Percentiles rank a stretch among this genome's conserved stretches.
Conservation (phyloP, 2,888 invertebrate genomes). For the Coelopa pilipes region DNA sequence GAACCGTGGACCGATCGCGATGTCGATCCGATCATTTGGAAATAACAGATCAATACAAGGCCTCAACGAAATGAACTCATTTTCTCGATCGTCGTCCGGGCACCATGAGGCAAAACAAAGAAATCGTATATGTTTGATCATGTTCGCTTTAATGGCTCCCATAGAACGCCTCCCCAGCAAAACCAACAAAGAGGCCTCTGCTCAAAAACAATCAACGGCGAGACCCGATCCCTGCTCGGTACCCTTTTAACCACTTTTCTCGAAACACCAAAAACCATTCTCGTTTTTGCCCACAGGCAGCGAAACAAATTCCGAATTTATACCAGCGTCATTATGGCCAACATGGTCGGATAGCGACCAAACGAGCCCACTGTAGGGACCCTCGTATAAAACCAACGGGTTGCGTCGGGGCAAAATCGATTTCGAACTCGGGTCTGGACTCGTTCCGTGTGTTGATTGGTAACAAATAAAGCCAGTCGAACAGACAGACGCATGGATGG, state of each 20-base stretch:
- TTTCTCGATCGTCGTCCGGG: slow-evolving; percentile 17
- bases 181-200: slow-evolving; percentile 7
- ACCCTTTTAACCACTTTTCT: slow-evolving; percentile 21
- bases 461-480: slow-evolving; percentile 30
- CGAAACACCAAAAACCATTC: slow-evolving; percentile 23
- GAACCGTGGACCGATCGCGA: too few species aligned
- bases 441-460: slow-evolving; percentile 32
- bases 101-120: slow-evolving; percentile 16
- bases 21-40: slow-evolving; percentile 19
- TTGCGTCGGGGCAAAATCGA: slow-evolving; percentile 7
- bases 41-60: slow-evolving; percentile 36
- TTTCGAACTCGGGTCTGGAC: background rate
- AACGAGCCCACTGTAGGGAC: slow-evolving; percentile 19
- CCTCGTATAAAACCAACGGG: background rate
- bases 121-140: slow-evolving; percentile 37
- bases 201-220: slow-evolving; percentile 28
- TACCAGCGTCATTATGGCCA: slow-evolving; percentile 33
- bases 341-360: slow-evolving; percentile 8
- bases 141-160: slow-evolving; percentile 36
- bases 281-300: slow-evolving; percentile 31
- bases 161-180: slow-evolving; percentile 31
- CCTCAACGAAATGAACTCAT: slow-evolving; percentile 34
- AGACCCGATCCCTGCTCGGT: slow-evolving; percentile 6
- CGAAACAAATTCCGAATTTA: slow-evolving; percentile 31
- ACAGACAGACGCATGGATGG: slow-evolving; percentile 8